Base-by-base conservation (phyloP, 2,797 vertebrate species). In the Amazona ochrocephala region DNA sequence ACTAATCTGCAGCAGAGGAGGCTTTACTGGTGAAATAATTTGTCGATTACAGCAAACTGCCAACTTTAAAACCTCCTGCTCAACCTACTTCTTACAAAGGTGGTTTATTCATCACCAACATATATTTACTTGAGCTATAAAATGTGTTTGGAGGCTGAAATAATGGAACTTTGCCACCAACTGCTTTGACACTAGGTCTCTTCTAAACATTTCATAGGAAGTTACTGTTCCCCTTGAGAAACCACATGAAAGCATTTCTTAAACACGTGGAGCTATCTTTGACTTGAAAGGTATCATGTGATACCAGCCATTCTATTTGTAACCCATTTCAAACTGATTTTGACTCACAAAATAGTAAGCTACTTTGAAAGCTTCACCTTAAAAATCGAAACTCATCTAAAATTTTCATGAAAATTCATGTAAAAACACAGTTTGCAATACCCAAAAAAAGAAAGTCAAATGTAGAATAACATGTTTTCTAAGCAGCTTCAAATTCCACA, bases 161-260 rank as follows among this genome's bases (percentile, higher is more conserved):
- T 4, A 22, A 32, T 0, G 7, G 44, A 72, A 26, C 24, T 84
- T 75, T 81, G 62, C 70, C 84, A 88, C 45, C 76, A 81, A 78
- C 34, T 41, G 54, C 74, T 89, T 84, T 56, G 84, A 84, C 84
- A 67, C 58, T 30, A 42, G 16, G 8, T 78, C 7, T 76, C 60
- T 79, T 87, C 72, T 93, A 73, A 82, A 51, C 37, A 51, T 66
- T 41, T 45, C 34, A 18, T 14, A 26, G 82, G 39, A 58, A 89
- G 74, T 30, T 37, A 7, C 76, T 51, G 8, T 65, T 91, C 39
- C 68, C 58, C 65, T 84, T 62, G 73, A 71, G 76, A 74, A 87
- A 39, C 84, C 84, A 94, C 93, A 94, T 73, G 66, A 95, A 89
- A 91, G 82, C 37, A 54, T 26, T 82, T 51, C 72, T 70, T 50